A percentile compares a stretch with the other conserved stretches of the same genome.
Evolutionary conservation across 2,113 vertebrate genomes (phyloP).

Genomic region (Pavo muticus): DNA sequence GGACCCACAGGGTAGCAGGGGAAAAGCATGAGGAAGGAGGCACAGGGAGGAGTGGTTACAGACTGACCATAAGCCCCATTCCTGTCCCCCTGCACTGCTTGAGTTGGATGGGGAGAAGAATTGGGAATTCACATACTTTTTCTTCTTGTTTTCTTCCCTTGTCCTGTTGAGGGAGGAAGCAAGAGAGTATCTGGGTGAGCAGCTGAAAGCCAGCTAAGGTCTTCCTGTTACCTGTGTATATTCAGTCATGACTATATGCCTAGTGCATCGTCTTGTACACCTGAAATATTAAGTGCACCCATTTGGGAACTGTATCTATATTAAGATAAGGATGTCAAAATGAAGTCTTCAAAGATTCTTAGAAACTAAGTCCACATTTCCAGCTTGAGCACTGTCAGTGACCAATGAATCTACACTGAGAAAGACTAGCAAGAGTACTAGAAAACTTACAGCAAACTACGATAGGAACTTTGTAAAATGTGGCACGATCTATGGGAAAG

Average conservation of each 20-base stretch:
- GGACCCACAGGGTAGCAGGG: no score
- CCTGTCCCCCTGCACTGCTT: rapidly evolving
- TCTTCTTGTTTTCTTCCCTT: background rate
- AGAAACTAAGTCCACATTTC: background rate
- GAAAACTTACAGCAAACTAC: background rate
- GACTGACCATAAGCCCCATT: background rate
- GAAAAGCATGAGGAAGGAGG: background rate
- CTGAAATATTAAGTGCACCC: background rate
- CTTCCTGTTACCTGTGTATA: background rate
- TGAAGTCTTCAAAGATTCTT: background rate
- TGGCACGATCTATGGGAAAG: background rate
- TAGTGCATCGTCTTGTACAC: background rate
- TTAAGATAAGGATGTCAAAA: background rate
- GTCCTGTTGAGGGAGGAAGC: background rate
- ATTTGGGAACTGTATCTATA: background rate
- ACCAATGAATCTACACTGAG: background rate
- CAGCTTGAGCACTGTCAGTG: rapidly evolving
- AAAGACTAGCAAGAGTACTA: background rate
- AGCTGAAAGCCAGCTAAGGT: background rate
- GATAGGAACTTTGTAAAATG: no score
- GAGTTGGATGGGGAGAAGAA: rapidly evolving
- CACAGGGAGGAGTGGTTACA: background rate
- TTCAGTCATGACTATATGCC: background rate
- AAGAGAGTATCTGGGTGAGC: background rate
- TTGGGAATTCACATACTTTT: background rate